Evolutionary conservation across 2,888 invertebrate species (phyloP).

Genomic region (Pristionchus fissidentatus): DNA sequence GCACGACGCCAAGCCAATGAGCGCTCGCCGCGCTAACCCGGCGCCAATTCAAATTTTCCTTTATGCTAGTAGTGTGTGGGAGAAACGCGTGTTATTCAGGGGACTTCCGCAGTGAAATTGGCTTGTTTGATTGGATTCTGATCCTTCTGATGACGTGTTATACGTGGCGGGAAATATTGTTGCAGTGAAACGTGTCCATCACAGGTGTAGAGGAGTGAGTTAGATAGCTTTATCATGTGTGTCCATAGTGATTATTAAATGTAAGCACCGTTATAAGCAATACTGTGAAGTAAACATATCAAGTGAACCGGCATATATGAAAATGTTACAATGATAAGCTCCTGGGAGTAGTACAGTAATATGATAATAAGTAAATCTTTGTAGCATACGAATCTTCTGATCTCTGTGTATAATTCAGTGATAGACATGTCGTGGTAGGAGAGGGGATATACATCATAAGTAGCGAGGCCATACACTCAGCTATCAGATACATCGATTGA

Average conservation of each 20-base stretch:
- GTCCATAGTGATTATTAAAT: neutral
- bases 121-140: neutral
- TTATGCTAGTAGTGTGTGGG: neutral
- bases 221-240: neutral
- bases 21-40: neutral
- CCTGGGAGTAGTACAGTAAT: slow-evolving; percentile 3
- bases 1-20: neutral
- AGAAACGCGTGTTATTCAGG: neutral
- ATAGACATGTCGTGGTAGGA: neutral
- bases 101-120: neutral
- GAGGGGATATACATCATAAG: neutral
- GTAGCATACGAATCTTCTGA: slow-evolving; percentile 3
- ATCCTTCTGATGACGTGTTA: neutral
- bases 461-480: neutral
- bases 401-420: neutral
- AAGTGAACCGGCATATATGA: slow-evolving; percentile 18
- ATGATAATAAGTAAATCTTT: slow-evolving; percentile 2
- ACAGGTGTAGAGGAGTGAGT: neutral
- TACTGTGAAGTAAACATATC: neutral
- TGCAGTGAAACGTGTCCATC: neutral
- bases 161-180: neutral
- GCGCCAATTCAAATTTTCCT: neutral
- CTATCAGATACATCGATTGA: neutral
- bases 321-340: slow-evolving; percentile 34
- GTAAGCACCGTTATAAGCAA: slow-evolving; percentile 33